A percentile compares a stretch with the other conserved stretches of the same genome.
Evolutionary conservation across 35 echinoderm and acorn worm genomes (phyloP).

Genomic region (Amphiura filiformis): DNA sequence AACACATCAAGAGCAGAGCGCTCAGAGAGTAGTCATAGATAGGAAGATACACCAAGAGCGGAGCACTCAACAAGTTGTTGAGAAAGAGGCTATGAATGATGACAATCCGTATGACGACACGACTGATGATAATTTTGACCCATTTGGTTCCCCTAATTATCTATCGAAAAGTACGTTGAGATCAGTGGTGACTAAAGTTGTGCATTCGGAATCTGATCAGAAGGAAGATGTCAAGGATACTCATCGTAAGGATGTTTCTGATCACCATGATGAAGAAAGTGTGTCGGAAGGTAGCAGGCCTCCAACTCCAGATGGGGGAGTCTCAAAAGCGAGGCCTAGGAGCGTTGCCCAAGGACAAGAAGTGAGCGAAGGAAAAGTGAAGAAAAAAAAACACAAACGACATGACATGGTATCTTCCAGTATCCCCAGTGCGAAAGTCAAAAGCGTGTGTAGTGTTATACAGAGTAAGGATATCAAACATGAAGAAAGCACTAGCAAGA

Average conservation of each 20-base stretch:
- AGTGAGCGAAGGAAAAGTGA: neutral
- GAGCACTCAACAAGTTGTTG: neutral
- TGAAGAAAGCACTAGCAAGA: neutral
- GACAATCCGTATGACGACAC: neutral
- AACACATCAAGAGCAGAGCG: neutral
- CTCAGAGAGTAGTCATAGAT: neutral
- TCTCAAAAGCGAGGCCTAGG: neutral
- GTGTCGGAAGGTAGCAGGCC: neutral
- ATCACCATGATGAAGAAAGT: neutral
- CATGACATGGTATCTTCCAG: neutral
- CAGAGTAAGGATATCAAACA: neutral
- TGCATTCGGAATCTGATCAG: neutral
- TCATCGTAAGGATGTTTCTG: neutral
- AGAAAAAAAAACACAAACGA: neutral
- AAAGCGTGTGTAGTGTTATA: neutral
- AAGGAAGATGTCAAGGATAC: neutral
- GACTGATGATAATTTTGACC: neutral
- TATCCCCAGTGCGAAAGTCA: neutral
- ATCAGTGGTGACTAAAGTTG: neutral
- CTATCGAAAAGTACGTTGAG: neutral
- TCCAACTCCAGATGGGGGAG: neutral
- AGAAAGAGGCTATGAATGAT: neutral
- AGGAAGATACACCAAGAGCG: neutral
- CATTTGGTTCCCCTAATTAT: neutral
- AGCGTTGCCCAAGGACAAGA: neutral